Evolutionary conservation across 2,888 invertebrate species (phyloP).

Genomic region (Muscina levida): DNA sequence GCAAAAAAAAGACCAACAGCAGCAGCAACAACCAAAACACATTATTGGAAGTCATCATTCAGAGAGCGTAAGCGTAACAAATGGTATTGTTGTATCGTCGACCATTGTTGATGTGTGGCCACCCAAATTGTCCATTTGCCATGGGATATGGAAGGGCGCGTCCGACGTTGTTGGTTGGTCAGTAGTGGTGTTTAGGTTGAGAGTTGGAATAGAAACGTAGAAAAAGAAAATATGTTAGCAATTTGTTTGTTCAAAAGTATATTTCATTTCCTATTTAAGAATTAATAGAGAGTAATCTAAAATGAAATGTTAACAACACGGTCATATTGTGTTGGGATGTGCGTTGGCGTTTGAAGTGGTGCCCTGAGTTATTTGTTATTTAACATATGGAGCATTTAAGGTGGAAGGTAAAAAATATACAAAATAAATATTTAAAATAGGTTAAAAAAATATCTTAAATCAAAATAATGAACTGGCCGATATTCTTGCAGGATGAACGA

Average conservation of each 20-base stretch:
- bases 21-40: background rate
- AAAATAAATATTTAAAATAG: too few species aligned
- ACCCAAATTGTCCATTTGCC: background rate
- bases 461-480: too few species aligned
- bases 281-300: constrained; percentile 53
- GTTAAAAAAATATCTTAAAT: too few species aligned
- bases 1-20: background rate
- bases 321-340: too few species aligned
- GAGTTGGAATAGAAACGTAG: constrained; percentile 27
- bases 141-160: background rate
- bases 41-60: constrained; percentile 37
- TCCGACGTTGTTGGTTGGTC: constrained; percentile 21
- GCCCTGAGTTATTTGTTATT: too few species aligned
- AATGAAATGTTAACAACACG: constrained; percentile 33
- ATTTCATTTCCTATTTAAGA: constrained; percentile 51
- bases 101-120: constrained; percentile 9
- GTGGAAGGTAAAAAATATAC: too few species aligned
- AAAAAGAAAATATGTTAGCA: constrained; percentile 63
- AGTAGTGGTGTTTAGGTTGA: background rate
- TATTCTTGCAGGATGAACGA: too few species aligned
- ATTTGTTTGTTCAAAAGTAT: constrained; percentile 53
- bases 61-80: constrained; percentile 1
- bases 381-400: too few species aligned
- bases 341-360: too few species aligned
- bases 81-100: constrained; percentile 21